Evolutionary conservation across 2,888 invertebrate genomes (phyloP), one percentile per base, ranked within the genome.

Genomic region (Eupeodes luniger): DNA sequence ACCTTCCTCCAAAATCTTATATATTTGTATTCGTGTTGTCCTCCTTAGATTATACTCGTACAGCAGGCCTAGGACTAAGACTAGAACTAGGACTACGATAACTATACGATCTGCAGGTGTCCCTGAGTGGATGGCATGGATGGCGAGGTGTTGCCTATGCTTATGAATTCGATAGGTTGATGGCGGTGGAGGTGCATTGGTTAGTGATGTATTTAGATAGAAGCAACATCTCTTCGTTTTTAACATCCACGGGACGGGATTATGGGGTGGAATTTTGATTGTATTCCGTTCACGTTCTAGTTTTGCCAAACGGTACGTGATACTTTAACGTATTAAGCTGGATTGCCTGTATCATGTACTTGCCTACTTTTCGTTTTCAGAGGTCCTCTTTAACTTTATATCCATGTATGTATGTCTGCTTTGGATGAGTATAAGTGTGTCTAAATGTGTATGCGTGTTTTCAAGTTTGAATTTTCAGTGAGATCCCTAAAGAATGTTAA

Each of bases 281-380:
- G 36, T 40, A 88, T 88, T 88, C 88, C 69, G 67, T 57, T 77
- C 88, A 88, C 88, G 88, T 88, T 67, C 69, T 47, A 80, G 40
- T 67, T 77, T 75, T 75, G 72, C 62, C 81, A 77, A 84, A 80
- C 76, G 84, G 84, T 74, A 88, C 88, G 88, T 88, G 88, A 84
- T 84, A 78, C 62, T 76, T 66, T 80, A 83, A 87, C 80, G 80
- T 77, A 76, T 87, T 87, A 83, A 80, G 83, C 80, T 83, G 87
- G 82, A 82, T 87, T 87, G 83, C 87, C 76, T 83, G 80, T 87
- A 83, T 83, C 83, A 72, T 87, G 76, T 80, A 55, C 75, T 67
- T 72, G 61, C 55, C 66, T 87, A 70, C 79, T 80, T 76, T 72
- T 76, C 53, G 44, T 80, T 76, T 72, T 76, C 53, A 27, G 47